Evolutionary conservation across 2,888 invertebrate species (phyloP), one percentile per base, ranked within the genome.

Genomic region (Drosophila setosimentum): DNA sequence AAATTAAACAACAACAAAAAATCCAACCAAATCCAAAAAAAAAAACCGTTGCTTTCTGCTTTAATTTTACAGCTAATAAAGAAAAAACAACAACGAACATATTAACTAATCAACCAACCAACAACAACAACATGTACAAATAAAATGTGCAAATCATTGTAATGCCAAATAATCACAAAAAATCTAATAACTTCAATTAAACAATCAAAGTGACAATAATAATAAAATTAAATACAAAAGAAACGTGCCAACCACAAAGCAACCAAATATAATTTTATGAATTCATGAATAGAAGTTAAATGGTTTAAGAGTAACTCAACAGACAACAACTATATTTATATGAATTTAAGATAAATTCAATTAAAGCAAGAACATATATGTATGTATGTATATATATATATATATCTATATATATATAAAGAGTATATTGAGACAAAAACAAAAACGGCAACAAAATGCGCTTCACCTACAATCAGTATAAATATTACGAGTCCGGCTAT

Each of bases 391-490:
- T 33, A 18, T 51, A 57, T 37, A 68, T 30, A 62, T 37, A 49
- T 27, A 62, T n/a, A n/a, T 18, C 57, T 53, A 35, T 27, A 18
- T 24, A 40, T 40, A 40, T n/a, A 40, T 40, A 40, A 40, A n/a
- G n/a, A n/a, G 40, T 40, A n/a, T 40, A 35, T 35, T 40, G n/a
- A 5, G 40, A 62, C 11, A 40, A 37, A 11, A 61, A 49, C n/a
- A 45, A 21, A 18, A 48, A 67, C 61, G 53, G 62, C 49, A 24
- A 66, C 74, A 90, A 80, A 83, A 93, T 93, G 93, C 92, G 93
- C 85, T 93, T 93, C 86, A 92, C 93, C 75, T 93, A 92, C 83
- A 93, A 93, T 87, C 93, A 93, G 87, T 93, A 92, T 82, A 91
- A 91, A 81, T 91, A 91, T 80, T 92, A 90, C 67, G 92, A 92